Conservation (phyloP, 2,888 invertebrate genomes). For the Lutraria lutraria region DNA sequence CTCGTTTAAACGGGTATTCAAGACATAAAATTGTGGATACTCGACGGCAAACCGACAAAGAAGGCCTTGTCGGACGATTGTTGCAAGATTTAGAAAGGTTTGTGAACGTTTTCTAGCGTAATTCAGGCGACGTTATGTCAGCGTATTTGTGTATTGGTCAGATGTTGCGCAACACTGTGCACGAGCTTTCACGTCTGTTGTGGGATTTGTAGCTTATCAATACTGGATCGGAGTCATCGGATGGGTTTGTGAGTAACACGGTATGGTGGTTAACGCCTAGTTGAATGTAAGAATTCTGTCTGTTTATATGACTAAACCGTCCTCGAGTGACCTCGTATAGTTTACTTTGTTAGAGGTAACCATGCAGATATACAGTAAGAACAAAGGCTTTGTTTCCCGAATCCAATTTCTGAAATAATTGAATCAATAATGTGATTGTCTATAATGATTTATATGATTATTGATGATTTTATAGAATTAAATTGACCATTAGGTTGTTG, state of each 20-base stretch:
- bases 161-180: conserved; percentile 66
- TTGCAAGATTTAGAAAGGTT: conserved; percentile 68
- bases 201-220: background rate
- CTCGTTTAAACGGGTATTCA: conserved; percentile 32
- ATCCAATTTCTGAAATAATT: background rate
- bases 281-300: background rate
- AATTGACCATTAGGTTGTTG: background rate
- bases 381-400: conserved; percentile 8
- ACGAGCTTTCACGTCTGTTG: background rate
- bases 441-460: background rate
- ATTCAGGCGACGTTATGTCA: conserved; percentile 37
- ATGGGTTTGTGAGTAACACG: conserved; percentile 26
- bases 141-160: conserved; percentile 25
- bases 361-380: conserved; percentile 4
- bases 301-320: background rate
- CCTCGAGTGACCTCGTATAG: conserved; percentile 35
- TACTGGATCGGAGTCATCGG: conserved; percentile 24
- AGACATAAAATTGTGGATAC: conserved; percentile 69
- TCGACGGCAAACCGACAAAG: conserved; percentile 58
- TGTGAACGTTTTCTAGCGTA: conserved; percentile 35
- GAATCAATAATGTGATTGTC: background rate
- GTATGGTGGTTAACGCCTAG: conserved; percentile 26
- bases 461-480: background rate
- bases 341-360: conserved; percentile 33
- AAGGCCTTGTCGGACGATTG: conserved; percentile 68